Evolutionary conservation across 1,140 invertebrate genomes (phyloP), one percentile per base, ranked within the genome.

Genomic region (Solenopsis fugax): DNA sequence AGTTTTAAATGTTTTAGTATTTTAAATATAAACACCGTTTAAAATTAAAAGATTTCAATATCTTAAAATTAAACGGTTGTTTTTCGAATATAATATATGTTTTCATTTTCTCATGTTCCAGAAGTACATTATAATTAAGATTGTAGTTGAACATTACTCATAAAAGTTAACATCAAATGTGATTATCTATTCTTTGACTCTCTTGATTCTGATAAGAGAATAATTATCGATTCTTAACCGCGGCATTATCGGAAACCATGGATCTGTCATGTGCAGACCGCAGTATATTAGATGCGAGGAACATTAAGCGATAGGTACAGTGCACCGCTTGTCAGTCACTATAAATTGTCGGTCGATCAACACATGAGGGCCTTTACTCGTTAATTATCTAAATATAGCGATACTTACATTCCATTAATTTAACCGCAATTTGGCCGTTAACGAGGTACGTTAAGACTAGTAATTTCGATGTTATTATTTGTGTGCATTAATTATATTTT

Each of bases 321-420:
- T 84, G 69, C 80, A 45, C n/a, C 29, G 80, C 80, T 84, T 84
- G 80, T 84, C 80, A 84, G 80, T 84, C 80, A 84, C 67, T 84
- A 84, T 84, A 75, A 75, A 84, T 84, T 84, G 69, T 73, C 41
- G 78, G 52, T 72, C 78, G 69, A 62, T 84, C 80, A 82, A 84
- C 80, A 73, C n/a, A 41, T 60, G 41, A 60, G 34, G 24, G 56
- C 41, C 54, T 84, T 84, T 41, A 67, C 62, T 84, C 69, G n/a
- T 73, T 84, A 84, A 84, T 84, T 75, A 84, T 75, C 41, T 54
- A 75, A 75, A 60, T 84, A 50, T 45, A 60, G 45, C 80, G 41
- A 84, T 62, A 84, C 54, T 60, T 48, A 37, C 37, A 60, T 10
- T 18, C 41, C 24, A 45, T 58, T 69, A 69, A 81, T 81, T 48